Conservation (phyloP, 1,140 invertebrate species). For the Lepidurus couesii region DNA sequence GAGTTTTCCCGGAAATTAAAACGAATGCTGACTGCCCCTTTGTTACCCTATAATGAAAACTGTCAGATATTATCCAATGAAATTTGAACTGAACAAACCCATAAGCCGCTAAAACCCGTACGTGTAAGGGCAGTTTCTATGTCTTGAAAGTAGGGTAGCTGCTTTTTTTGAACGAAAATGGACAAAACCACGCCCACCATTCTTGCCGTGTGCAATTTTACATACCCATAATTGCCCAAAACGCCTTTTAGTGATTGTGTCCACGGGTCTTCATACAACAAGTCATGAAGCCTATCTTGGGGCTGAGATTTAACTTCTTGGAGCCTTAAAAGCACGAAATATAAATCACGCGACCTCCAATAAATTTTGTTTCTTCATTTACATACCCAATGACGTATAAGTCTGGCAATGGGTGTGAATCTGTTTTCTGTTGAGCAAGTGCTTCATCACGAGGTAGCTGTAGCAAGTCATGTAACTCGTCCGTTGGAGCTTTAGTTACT, state of each 20-base stretch:
- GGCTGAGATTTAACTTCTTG: conserved; percentile 86
- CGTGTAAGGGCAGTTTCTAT: conserved; percentile 78
- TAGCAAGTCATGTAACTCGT: conserved; percentile 61
- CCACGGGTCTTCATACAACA: conserved; percentile 79
- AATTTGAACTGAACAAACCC: conserved; percentile 49
- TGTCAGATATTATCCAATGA: neutral
- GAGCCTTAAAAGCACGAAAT: conserved; percentile 51
- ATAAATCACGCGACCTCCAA: conserved; percentile 24
- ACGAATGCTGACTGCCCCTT: conserved; percentile 82
- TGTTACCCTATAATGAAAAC: conserved; percentile 72
- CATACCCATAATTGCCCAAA: conserved; percentile 62
- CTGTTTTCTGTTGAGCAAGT: conserved; percentile 48
- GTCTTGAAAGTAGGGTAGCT: conserved; percentile 69
- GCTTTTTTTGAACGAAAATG: conserved; percentile 67
- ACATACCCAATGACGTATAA: conserved; percentile 71
- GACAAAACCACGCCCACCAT: conserved; percentile 72
- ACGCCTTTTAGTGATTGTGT: conserved; percentile 65
- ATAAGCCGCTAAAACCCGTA: conserved; percentile 82
- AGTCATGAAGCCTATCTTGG: conserved; percentile 71
- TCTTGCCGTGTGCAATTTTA: conserved; percentile 67
- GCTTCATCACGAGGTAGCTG: conserved; percentile 50
- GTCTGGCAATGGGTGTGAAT: conserved; percentile 59
- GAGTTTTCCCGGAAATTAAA: conserved; percentile 79
- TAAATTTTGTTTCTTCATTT: conserved; percentile 6
- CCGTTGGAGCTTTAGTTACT: conserved; percentile 60